Base-by-base conservation (phyloP, 2,797 vertebrate species). In the Scarus forsteni region DNA sequence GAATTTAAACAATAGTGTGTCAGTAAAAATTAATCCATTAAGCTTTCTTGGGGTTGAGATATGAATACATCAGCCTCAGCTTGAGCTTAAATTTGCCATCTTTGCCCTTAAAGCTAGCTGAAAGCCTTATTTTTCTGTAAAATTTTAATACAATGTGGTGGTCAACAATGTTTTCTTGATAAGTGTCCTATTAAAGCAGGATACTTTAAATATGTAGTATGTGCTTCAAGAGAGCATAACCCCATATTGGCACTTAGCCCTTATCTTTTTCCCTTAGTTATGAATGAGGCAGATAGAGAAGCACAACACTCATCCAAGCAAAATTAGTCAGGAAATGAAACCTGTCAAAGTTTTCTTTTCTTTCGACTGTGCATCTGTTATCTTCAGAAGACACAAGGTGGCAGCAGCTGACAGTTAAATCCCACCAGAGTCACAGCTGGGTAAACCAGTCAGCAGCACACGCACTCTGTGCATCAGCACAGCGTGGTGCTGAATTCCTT, bases 341-440 rank as follows among this genome's bases (percentile, higher is more conserved):
- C 43, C 5, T 44, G 10, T 66, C 46, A 66, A 52, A 59, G 40
- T 35, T 18, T 16, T 36, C 10, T n/a, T 12, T n/a, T 39, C 2
- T 0, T 44, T 14, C 19, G 18, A 36, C n/a, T 14, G 13, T 49
- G n/a, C 61, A 19, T 14, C 27, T 13, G 11, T 45, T 66, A 19
- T 61, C 10, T 40, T 68, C 16, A 60, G 16, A 16, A 42, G 68
- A 80, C 96, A 90, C 87, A 67, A 90, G 96, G 80, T 52, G 95
- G 96, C 96, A 95, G 95, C 94, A 95, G 94, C 81, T 91, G 66
- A 90, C 81, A 27, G 14, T 76, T 69, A 50, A 52, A 60, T 71
- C 61, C 60, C 50, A 3, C 19, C 60, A 3, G 43, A 11, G 72
- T 64, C 73, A 78, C 75, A 79, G 73, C 88, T 77, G 75, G 79